Percentiles rank a stretch among this genome's conserved stretches.
phyloP scores from a whole-genome alignment of 2,113 vertebrate genomes.

The Aleadryas rufinucha region DNA sequence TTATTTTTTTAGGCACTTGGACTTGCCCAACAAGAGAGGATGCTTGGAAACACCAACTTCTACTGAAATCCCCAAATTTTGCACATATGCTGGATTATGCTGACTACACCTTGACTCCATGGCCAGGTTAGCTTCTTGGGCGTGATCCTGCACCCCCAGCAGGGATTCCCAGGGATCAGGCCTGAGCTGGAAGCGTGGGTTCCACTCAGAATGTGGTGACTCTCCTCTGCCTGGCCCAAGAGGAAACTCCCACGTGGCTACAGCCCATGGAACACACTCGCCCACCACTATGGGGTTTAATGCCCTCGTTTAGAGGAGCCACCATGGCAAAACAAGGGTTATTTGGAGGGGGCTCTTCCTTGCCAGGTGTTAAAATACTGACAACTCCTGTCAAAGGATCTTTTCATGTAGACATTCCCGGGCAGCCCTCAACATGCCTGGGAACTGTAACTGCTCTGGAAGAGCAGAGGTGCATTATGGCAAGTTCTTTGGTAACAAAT shows the following conservation, averaged over 20 bases:
- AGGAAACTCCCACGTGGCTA: rapidly evolving
- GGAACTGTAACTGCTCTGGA: constrained; percentile 58
- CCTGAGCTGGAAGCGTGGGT: rapidly evolving
- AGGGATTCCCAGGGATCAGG: neutral
- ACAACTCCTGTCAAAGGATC: constrained; percentile 63
- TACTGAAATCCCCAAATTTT: neutral
- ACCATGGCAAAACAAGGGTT: constrained; percentile 34
- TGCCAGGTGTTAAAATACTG: constrained; percentile 67
- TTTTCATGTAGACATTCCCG: constrained; percentile 73
- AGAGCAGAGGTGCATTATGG: constrained; percentile 57
- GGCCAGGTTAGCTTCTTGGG: neutral
- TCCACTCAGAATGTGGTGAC: rapidly evolving
- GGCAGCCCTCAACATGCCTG: constrained; percentile 69
- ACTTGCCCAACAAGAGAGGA: neutral
- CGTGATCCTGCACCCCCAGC: neutral
- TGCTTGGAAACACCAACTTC: neutral
- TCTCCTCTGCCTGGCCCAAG: neutral
- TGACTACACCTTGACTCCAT: rapidly evolving
- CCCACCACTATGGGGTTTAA: rapidly evolving
- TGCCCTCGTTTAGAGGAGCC: neutral
- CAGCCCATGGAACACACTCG: rapidly evolving
- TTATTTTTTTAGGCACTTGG: neutral
- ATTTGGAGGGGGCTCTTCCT: constrained; percentile 25
- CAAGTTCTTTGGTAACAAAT: constrained; percentile 59
- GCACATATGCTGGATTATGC: rapidly evolving